These are phyloP conservation scores for Aplochiton taeniatus DNA, from an alignment of 2,797 vertebrate genomes.

Conservation along the genomic window DNA sequence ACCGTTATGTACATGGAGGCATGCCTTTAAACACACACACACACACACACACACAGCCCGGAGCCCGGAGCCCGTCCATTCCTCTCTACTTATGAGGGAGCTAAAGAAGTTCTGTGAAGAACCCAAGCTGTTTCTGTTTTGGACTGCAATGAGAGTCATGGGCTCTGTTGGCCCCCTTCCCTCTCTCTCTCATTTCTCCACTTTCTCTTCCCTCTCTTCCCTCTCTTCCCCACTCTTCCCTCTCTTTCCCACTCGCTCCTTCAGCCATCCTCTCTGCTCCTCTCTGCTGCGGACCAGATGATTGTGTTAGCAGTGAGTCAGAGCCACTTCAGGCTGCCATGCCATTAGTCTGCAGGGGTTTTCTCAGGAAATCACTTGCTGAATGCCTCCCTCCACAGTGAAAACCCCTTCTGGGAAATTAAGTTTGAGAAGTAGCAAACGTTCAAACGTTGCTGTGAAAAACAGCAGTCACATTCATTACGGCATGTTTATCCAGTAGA, in stretches of 20 bases:
- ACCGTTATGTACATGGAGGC: too few species aligned
- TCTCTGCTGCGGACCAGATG: too few species aligned
- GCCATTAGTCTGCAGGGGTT: background rate
- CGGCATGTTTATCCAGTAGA: too few species aligned
- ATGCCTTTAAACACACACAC: background rate
- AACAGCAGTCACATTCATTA: too few species aligned
- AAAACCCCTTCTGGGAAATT: background rate
- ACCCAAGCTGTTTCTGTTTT: conserved; percentile 30
- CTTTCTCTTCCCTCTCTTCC: background rate
- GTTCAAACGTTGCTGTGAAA: too few species aligned
- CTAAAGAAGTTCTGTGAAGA: background rate
- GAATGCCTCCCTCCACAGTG: background rate
- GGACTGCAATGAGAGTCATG: conserved; percentile 10
- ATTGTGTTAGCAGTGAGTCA: conserved; percentile 17
- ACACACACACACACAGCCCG: background rate
- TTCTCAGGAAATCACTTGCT: background rate
- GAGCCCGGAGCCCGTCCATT: background rate
- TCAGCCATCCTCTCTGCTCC: background rate
- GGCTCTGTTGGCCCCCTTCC: background rate
- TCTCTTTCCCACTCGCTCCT: too few species aligned
- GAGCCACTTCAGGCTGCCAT: background rate
- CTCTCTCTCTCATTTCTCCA: too few species aligned
- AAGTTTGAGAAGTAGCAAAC: too few species aligned
- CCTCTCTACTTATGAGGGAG: background rate
- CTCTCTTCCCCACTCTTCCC: background rate